Evolutionary conservation across 2,888 invertebrate species (phyloP), one percentile per base, ranked within the genome.

Genomic region (Pemphredon lugubris): DNA sequence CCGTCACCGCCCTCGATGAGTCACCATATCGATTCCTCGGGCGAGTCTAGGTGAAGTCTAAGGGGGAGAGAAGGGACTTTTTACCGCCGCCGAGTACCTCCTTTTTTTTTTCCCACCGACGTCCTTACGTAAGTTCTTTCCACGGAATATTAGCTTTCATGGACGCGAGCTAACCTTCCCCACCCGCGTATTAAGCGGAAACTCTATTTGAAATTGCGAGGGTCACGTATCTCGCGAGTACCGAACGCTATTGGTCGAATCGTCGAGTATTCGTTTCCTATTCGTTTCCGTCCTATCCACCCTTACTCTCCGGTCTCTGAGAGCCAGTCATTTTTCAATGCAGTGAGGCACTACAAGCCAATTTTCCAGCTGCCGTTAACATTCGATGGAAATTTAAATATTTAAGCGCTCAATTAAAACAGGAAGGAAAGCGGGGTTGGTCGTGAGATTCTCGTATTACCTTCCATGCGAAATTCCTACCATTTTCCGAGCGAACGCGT

Each of bases 1-100:
- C 82, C 85, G 85, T 85, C 85, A 85, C 82, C 86, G 84, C 80
- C 85, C 85, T 83, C 84, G 84, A 88, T 88, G 89, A 88, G 87
- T 88, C 89, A 88, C 79, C 87, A 81, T 86, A 88, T 87, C 85
- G 87, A 88, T 88, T 85, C 84, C 78, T 81, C 79, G 79, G 73
- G 75, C 76, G 69, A 65, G 76, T 69, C 73, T 77, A 75, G 65
- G 70, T 79, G 60, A 80, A 73, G 70, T 74, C 67, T 66, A 72
- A 44, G 69, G 76, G 73, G 69, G 76, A 70, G 73, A 34, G 63
- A 67, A 73, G 65, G 58, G 70, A 68, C 59, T 63, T 71, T 71
- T 70, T 61, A 68, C 72, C 70, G 67, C 34, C 70, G 55, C 44
- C 72, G 75, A 75, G 55, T 45, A 73, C 65, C 75, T 75, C 70